Evolutionary conservation across 2,113 vertebrate genomes (phyloP).

Genomic region (Lampris megalopsis): DNA sequence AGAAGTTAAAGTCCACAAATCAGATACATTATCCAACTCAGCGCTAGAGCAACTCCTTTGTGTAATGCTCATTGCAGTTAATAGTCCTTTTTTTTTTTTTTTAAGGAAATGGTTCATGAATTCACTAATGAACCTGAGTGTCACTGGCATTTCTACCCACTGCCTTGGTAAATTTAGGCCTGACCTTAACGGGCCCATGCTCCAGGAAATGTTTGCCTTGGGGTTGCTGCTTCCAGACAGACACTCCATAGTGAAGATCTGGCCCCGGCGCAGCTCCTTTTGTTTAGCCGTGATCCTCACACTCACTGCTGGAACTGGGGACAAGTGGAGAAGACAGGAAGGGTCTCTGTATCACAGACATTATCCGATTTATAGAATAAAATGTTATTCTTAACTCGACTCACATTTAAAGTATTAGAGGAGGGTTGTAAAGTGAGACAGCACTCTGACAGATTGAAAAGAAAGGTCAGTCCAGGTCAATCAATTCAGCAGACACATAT

Average conservation of each 20-base stretch:
- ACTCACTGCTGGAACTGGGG: slow-evolving; percentile 83
- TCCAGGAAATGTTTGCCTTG: slow-evolving; percentile 83
- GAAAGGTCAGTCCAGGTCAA: too few species aligned
- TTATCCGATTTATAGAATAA: slow-evolving; percentile 23
- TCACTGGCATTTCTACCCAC: not conserved
- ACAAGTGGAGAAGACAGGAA: slow-evolving; percentile 1
- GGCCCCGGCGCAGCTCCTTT: slow-evolving; percentile 75
- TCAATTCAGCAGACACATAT: too few species aligned
- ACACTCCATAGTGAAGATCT: slow-evolving; percentile 84
- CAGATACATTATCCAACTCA: slow-evolving; percentile 9
- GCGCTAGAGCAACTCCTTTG: slow-evolving; percentile 25
- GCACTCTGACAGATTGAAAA: too few species aligned
- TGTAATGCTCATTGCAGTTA: slow-evolving; percentile 1
- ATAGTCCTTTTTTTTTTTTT: too few species aligned
- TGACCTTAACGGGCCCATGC: slow-evolving; percentile 82
- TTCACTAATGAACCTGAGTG: not conserved
- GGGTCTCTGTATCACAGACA: not conserved
- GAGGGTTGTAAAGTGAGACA: too few species aligned
- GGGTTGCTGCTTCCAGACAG: slow-evolving; percentile 88
- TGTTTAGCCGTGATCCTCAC: slow-evolving; percentile 77
- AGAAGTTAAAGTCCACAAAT: slow-evolving; percentile 37
- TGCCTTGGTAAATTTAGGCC: not conserved
- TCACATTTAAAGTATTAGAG: too few species aligned
- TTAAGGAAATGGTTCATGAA: too few species aligned
- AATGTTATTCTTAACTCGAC: not conserved